These are phyloP conservation scores for Corythornis madagascariensis DNA, from an alignment of 2,113 vertebrate species.

Conservation along the genomic window DNA sequence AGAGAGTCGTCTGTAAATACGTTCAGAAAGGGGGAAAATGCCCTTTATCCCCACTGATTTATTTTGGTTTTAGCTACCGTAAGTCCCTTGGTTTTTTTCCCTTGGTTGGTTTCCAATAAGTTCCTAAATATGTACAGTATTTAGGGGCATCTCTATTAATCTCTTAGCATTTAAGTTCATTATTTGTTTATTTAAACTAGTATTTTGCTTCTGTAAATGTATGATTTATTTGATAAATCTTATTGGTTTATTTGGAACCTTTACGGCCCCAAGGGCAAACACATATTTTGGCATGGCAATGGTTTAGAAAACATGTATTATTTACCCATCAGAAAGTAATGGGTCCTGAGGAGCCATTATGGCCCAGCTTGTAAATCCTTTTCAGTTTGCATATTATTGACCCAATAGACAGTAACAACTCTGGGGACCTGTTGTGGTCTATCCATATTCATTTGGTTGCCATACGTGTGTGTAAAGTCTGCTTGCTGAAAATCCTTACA, in stretches of 20 bases:
- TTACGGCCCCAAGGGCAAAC: constrained; percentile 44
- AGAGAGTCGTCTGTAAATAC: not conserved
- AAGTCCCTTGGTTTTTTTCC: not conserved
- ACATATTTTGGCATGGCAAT: constrained; percentile 52
- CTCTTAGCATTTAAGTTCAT: not conserved
- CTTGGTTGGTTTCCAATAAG: not conserved
- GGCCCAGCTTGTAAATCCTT: constrained; percentile 65
- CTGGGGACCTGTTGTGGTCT: constrained; percentile 62
- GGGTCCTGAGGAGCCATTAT: constrained; percentile 70
- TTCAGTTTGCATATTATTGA: constrained; percentile 61
- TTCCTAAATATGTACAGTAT: not conserved
- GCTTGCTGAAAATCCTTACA: constrained; percentile 44
- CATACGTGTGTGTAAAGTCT: constrained; percentile 13
- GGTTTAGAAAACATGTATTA: constrained; percentile 72
- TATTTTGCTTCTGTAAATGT: constrained; percentile 27
- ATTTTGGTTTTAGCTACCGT: not conserved
- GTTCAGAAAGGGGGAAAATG: not conserved
- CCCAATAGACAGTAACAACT: constrained; percentile 51
- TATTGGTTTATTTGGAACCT: constrained; percentile 54
- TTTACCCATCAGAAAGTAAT: constrained; percentile 70
- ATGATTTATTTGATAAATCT: constrained; percentile 49
- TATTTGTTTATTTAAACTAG: constrained; percentile 24
- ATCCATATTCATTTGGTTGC: constrained; percentile 56
- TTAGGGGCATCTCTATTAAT: not conserved
- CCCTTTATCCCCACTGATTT: not conserved